These are phyloP conservation scores for Tonatia bakeri DNA, from an alignment of 2,113 vertebrate species.

Conservation along the genomic window DNA sequence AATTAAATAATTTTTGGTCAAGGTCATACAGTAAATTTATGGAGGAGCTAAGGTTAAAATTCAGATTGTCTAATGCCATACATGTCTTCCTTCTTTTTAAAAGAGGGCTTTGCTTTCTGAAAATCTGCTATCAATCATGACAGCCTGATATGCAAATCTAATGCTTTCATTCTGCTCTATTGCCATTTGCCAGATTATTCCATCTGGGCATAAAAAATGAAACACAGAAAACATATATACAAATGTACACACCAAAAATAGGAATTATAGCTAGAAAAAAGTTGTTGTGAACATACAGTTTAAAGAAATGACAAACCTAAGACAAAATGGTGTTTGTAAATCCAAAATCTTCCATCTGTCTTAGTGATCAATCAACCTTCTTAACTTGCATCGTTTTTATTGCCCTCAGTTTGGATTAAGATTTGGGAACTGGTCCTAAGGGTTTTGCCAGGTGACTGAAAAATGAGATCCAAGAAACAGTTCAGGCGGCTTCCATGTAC, in stretches of 20 bases:
- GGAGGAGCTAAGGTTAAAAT: not conserved
- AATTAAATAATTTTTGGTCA: not conserved
- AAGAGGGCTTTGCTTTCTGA: conserved; percentile 33
- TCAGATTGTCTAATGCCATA: not conserved
- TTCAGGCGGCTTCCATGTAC: not conserved
- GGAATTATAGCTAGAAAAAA: conserved; percentile 26
- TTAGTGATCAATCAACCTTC: not conserved
- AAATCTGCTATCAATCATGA: conserved; percentile 24
- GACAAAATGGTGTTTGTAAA: not conserved
- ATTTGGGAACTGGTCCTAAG: not conserved
- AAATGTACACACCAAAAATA: not conserved
- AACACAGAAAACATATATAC: not conserved
- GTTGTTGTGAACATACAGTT: not conserved
- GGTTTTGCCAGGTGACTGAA: not conserved
- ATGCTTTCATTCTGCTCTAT: conserved; percentile 36
- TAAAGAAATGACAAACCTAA: not conserved
- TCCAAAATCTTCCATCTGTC: not conserved
- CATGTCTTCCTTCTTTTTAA: conserved; percentile 7
- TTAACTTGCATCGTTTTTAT: not conserved
- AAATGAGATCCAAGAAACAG: not conserved
- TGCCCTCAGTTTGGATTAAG: not conserved
- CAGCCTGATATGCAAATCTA: conserved; percentile 48
- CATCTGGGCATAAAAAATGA: not conserved
- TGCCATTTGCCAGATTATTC: conserved; percentile 44
- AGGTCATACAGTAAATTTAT: not conserved